A percentile compares a stretch with the other conserved stretches of the same genome.
phyloP scores from a whole-genome alignment of 1,140 invertebrate genomes.

The Bursaphelenchus mucronatus region DNA sequence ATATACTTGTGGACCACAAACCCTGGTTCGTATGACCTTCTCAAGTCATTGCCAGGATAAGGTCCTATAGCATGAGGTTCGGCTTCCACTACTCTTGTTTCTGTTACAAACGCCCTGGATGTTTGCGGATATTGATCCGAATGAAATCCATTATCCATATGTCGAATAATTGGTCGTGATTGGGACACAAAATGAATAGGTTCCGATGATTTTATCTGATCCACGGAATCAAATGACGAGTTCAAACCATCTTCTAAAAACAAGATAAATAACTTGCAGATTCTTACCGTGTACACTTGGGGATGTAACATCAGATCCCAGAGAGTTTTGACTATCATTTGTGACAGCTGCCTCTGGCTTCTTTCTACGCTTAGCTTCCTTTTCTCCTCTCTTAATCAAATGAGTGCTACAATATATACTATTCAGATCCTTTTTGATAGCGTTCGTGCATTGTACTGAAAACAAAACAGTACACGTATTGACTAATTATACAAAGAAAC shows the following conservation, averaged over 20 bases:
- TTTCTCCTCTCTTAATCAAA: slow-evolving; percentile 43
- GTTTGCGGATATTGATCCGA: too few species aligned
- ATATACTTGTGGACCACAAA: too few species aligned
- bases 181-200: too few species aligned
- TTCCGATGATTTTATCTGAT: too few species aligned
- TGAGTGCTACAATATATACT: slow-evolving; percentile 44
- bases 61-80: too few species aligned
- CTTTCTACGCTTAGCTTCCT: slow-evolving; percentile 32
- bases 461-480: not conserved
- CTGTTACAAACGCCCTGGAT: too few species aligned
- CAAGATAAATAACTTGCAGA: not conserved
- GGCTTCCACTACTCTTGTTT: too few species aligned
- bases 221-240: too few species aligned
- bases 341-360: slow-evolving; percentile 20
- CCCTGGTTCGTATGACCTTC: too few species aligned
- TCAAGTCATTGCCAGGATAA: too few species aligned
- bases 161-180: too few species aligned
- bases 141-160: too few species aligned
- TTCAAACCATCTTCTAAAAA: slow-evolving; percentile 9
- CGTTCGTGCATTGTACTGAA: slow-evolving; percentile 34
- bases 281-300: slow-evolving; percentile 8
- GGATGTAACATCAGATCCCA: not conserved
- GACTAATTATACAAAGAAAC: not conserved
- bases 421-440: slow-evolving; percentile 24
- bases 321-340: not conserved